phyloP scores from a whole-genome alignment of 2,113 vertebrate genomes.

The Anhinga anhinga region DNA sequence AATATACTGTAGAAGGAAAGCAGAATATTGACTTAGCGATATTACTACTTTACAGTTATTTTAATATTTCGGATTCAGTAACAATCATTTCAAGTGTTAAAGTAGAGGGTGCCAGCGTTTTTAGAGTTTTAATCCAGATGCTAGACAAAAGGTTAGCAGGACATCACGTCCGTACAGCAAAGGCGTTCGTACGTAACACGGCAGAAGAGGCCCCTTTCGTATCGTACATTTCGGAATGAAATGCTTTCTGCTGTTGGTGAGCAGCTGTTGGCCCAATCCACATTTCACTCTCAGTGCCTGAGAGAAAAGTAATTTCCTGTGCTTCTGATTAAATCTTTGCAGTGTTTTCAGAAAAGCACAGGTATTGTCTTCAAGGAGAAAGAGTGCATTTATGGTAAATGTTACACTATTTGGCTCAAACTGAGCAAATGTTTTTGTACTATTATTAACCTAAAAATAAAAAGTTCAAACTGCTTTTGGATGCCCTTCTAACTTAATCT shows the following conservation, averaged over 20 bases:
- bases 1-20: slow-evolving; percentile 25
- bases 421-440: slow-evolving; percentile 78
- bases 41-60: slow-evolving; percentile 38
- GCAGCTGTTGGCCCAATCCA: slow-evolving; percentile 57
- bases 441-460: slow-evolving; percentile 65
- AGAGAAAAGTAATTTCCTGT: slow-evolving; percentile 54
- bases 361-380: slow-evolving; percentile 69
- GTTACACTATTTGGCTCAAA: slow-evolving; percentile 84
- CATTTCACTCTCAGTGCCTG: slow-evolving; percentile 66
- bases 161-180: not conserved
- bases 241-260: slow-evolving; percentile 2
- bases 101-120: not conserved
- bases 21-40: slow-evolving; percentile 43
- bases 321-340: slow-evolving; percentile 7
- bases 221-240: not conserved
- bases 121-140: slow-evolving; percentile 11
- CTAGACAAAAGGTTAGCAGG: not conserved
- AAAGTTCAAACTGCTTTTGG: slow-evolving; percentile 50
- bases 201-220: not conserved
- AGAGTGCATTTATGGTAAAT: slow-evolving; percentile 85
- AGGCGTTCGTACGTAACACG: not conserved
- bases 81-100: slow-evolving; percentile 14
- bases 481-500: slow-evolving; percentile 52
- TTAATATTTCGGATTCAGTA: not conserved
- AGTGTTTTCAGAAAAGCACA: slow-evolving; percentile 62